These are phyloP conservation scores for Oscarella lobularis DNA, from an alignment of 37 sponge, comb jelly and placozoan genomes.

Conservation along the genomic window DNA sequence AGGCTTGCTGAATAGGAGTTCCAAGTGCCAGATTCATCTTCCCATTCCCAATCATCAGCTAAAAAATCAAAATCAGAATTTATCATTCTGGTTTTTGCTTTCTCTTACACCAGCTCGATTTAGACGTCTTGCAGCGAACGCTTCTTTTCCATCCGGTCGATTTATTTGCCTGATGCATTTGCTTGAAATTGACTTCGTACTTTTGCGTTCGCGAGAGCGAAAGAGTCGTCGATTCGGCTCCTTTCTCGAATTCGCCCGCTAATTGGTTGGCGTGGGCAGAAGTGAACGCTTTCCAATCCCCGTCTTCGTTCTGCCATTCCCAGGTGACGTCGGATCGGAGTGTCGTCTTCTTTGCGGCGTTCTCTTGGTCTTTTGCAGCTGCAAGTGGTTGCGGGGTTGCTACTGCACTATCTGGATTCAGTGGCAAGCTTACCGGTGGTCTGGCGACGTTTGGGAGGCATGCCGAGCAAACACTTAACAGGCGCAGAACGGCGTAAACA, in stretches of 20 bases:
- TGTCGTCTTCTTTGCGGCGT: no score
- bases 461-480: not conserved
- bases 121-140: not conserved
- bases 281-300: not conserved
- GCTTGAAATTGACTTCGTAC: not conserved
- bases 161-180: not conserved
- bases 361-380: no score
- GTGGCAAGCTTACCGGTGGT: not conserved
- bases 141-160: not conserved
- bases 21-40: not conserved
- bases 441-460: not conserved
- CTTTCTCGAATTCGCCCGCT: not conserved
- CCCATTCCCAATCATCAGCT: constrained; percentile 5
- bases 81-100: not conserved
- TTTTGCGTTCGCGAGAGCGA: not conserved
- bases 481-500: no score
- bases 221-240: not conserved
- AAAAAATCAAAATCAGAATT: not conserved
- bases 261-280: not conserved
- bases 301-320: not conserved
- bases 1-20: not conserved
- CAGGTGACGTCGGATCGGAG: not conserved
- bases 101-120: not conserved
- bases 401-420: no score
- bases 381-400: no score